Conservation (phyloP, 2,888 invertebrate species). For the Lithophane socia region DNA sequence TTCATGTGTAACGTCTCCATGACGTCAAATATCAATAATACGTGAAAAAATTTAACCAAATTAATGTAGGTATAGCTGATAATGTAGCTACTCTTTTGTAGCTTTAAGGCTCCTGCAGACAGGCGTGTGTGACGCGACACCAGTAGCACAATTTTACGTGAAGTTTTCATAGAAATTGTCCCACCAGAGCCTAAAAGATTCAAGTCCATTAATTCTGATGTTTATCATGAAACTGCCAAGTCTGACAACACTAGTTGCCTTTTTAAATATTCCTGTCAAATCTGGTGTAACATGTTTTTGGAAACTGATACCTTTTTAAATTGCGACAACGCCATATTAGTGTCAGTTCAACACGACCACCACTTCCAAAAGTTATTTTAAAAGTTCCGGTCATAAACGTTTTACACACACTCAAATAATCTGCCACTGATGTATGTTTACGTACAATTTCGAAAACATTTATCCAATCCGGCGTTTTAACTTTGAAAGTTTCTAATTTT, state of each 20-base stretch:
- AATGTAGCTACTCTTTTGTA: background rate
- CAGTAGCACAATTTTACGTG: too few species aligned
- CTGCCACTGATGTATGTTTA: slow-evolving; percentile 77
- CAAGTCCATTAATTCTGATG: background rate
- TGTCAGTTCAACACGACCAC: slow-evolving; percentile 21
- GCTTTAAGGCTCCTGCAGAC: background rate
- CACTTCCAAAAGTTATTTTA: slow-evolving; percentile 56
- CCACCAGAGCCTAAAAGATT: background rate
- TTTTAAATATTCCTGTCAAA: slow-evolving; percentile 15
- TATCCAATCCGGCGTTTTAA: slow-evolving; percentile 74
- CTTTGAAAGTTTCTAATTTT: slow-evolving; percentile 80
- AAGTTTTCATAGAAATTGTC: too few species aligned
- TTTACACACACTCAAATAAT: slow-evolving; percentile 70
- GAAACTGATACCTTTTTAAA: slow-evolving; percentile 34
- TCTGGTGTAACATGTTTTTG: slow-evolving; percentile 15
- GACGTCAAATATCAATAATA: background rate
- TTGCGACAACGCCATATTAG: slow-evolving; percentile 41
- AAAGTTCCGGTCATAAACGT: slow-evolving; percentile 73
- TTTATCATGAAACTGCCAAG: background rate
- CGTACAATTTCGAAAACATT: slow-evolving; percentile 83
- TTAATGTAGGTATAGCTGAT: background rate
- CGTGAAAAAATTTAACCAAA: background rate
- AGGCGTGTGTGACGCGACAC: too few species aligned
- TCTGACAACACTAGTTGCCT: background rate
- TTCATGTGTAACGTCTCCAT: background rate